A percentile compares a stretch with the other conserved stretches of the same genome.
phyloP scores from a whole-genome alignment of 2,113 vertebrate genomes.

The Dicentrarchus labrax region DNA sequence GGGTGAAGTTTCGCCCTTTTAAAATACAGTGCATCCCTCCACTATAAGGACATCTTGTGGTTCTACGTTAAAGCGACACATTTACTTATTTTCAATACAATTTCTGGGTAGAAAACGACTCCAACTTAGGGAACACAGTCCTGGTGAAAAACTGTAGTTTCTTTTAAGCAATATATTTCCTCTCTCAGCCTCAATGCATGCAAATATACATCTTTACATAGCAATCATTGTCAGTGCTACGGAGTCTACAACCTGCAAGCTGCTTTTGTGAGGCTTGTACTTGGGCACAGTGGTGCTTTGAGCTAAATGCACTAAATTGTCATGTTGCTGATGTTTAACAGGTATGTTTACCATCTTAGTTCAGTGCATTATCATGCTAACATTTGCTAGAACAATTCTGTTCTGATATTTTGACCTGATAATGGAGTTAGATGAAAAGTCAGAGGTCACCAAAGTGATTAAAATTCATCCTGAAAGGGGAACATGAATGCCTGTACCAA shows the following conservation, averaged over 20 bases:
- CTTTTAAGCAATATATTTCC: background rate
- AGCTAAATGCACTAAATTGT: background rate
- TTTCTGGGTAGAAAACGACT: too few species aligned
- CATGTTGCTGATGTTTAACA: background rate
- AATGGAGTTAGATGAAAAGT: background rate
- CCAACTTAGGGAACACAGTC: background rate
- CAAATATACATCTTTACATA: too few species aligned
- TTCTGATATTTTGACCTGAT: background rate
- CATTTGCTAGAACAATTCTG: background rate
- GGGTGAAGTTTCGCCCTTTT: background rate
- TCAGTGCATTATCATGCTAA: too few species aligned
- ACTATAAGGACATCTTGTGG: background rate
- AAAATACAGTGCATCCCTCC: background rate
- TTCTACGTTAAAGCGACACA: too few species aligned
- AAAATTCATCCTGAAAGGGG: too few species aligned
- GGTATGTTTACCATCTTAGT: background rate
- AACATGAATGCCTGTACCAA: too few species aligned
- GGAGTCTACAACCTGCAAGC: background rate
- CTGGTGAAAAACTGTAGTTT: background rate
- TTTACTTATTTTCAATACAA: too few species aligned
- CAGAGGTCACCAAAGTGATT: background rate
- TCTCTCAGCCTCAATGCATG: background rate
- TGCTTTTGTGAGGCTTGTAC: background rate
- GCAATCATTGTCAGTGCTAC: background rate
- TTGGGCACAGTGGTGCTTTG: too few species aligned